phyloP scores from a whole-genome alignment of 1,140 invertebrate genomes.

The Chymomyza costata region DNA sequence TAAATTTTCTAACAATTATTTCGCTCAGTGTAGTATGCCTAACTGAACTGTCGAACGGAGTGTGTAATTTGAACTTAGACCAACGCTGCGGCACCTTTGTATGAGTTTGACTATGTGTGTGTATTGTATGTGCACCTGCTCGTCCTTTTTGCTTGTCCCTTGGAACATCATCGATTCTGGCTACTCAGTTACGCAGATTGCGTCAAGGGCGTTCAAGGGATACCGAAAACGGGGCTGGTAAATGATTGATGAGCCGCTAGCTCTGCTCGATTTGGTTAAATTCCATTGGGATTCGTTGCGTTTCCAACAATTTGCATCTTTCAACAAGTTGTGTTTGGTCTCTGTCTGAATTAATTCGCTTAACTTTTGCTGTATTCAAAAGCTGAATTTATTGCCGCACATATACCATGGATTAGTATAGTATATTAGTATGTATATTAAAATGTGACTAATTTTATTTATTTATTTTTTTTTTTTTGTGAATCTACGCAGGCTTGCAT shows the following conservation, averaged over 20 bases:
- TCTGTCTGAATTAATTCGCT: slow-evolving; percentile 33
- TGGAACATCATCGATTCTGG: neutral
- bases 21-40: neutral
- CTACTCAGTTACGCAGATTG: slow-evolving; percentile 17
- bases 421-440: slow-evolving; percentile 52
- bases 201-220: neutral
- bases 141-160: slow-evolving; percentile 30
- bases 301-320: slow-evolving; percentile 30
- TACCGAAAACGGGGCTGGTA: neutral
- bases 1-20: neutral
- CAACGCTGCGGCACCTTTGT: slow-evolving; percentile 63
- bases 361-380: slow-evolving; percentile 38
- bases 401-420: too few species aligned
- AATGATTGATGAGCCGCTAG: slow-evolving; percentile 3
- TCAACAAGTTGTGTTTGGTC: slow-evolving; percentile 1
- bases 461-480: too few species aligned
- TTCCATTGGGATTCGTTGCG: slow-evolving; percentile 49
- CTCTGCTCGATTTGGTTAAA: slow-evolving; percentile 16
- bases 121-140: slow-evolving; percentile 47
- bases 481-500: slow-evolving; percentile 42
- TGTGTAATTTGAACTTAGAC: slow-evolving; percentile 70
- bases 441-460: slow-evolving; percentile 69
- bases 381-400: slow-evolving; percentile 54
- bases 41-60: slow-evolving; percentile 50
- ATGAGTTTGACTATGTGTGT: slow-evolving; percentile 13